Evolutionary conservation across 2,888 invertebrate genomes (phyloP).

Genomic region (Geophilus truncorum): DNA sequence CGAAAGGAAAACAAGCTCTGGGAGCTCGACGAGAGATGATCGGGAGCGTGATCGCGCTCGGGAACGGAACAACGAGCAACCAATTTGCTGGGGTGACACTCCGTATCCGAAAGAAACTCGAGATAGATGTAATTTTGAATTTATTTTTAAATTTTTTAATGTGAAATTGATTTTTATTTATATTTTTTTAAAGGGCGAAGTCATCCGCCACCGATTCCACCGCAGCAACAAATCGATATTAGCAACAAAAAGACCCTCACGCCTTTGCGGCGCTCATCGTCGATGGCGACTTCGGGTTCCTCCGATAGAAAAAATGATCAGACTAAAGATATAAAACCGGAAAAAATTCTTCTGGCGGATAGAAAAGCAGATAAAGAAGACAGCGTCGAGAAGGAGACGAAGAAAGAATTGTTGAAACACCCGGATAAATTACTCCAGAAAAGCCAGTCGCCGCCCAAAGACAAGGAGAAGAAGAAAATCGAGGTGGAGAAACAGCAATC

Average conservation of each 20-base stretch:
- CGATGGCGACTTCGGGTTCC: conserved; percentile 44
- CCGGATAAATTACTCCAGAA: not conserved
- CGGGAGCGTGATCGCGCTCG: conserved; percentile 34
- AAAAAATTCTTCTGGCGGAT: conserved; percentile 34
- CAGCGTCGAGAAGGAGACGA: conserved; percentile 37
- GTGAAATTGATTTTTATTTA: not conserved
- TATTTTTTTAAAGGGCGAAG: conserved; percentile 42
- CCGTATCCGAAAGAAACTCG: conserved; percentile 40
- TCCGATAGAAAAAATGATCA: conserved; percentile 45
- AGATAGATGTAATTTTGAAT: conserved; percentile 35
- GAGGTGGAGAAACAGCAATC: conserved; percentile 38
- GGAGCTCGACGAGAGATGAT: conserved; percentile 34
- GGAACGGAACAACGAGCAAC: not conserved
- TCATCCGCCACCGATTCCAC: conserved; percentile 48
- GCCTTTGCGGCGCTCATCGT: conserved; percentile 48
- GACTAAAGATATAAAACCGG: conserved; percentile 41
- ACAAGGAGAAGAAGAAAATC: conserved; percentile 38
- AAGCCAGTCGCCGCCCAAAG: conserved; percentile 30
- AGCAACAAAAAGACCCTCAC: conserved; percentile 47
- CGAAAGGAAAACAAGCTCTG: conserved; percentile 35
- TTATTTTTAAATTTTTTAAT: not conserved
- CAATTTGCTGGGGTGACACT: conserved; percentile 40
- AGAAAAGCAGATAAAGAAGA: conserved; percentile 38
- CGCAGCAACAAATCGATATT: conserved; percentile 47
- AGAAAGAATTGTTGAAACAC: conserved; percentile 34